These are phyloP conservation scores for Geococcyx californianus DNA, from an alignment of 2,113 vertebrate genomes.

Conservation along the genomic window DNA sequence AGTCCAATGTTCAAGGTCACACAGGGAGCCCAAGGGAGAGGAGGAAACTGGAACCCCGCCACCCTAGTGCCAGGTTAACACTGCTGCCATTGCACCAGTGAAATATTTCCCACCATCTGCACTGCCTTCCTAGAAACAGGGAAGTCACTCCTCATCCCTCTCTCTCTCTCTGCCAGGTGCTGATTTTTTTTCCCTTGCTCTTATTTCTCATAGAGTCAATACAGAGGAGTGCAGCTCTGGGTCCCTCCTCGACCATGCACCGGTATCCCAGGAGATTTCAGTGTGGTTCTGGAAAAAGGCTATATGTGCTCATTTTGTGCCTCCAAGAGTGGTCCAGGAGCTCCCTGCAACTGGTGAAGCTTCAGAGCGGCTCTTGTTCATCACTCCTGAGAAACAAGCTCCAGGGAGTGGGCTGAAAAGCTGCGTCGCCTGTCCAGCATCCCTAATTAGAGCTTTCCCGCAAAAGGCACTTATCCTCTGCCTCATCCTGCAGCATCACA, in stretches of 20 bases:
- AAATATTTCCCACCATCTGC: slow-evolving; percentile 44
- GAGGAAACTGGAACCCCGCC: not conserved
- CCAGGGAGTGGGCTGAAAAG: not conserved
- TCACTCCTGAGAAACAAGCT: not conserved
- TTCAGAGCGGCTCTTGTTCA: not conserved
- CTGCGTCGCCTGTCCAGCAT: accelerated
- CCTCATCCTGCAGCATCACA: not conserved
- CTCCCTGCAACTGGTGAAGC: not conserved
- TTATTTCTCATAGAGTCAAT: not conserved
- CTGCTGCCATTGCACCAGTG: not conserved
- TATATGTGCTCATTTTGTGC: not conserved
- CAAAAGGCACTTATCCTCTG: not conserved
- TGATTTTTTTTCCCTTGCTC: not conserved
- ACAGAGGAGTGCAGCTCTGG: not conserved
- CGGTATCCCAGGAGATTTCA: not conserved
- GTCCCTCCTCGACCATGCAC: not conserved
- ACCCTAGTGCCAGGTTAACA: not conserved
- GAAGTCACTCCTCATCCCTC: not conserved
- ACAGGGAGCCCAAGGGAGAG: not conserved
- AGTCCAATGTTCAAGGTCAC: not conserved
- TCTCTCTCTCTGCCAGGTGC: not conserved
- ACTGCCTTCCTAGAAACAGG: slow-evolving; percentile 7
- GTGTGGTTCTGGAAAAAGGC: not conserved
- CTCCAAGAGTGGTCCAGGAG: not conserved
- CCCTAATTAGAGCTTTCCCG: not conserved